These are phyloP conservation scores for Halictus ligatus DNA, from an alignment of 2,888 invertebrate genomes.

Conservation along the genomic window DNA sequence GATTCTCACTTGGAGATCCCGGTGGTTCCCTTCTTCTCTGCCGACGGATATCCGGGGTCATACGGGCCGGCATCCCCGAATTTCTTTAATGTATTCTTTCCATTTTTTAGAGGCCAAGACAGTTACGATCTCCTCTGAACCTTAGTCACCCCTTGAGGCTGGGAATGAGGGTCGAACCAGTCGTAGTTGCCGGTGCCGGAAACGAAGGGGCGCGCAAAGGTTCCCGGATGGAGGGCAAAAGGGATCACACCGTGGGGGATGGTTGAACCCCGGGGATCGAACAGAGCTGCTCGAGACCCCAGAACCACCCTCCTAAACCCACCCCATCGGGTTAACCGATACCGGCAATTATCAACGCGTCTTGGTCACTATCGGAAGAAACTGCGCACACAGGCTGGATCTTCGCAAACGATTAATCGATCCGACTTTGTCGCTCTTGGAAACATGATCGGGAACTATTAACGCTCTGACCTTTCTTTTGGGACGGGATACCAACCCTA, in stretches of 20 bases:
- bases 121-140: constrained; percentile 70
- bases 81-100: constrained; percentile 72
- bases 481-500: not conserved
- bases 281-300: constrained; percentile 69
- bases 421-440: not conserved
- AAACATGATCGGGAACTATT: constrained; percentile 18
- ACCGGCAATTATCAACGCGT: constrained; percentile 84
- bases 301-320: constrained; percentile 67
- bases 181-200: constrained; percentile 73
- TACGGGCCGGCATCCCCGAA: constrained; percentile 43
- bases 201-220: constrained; percentile 82
- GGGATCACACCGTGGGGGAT: constrained; percentile 73
- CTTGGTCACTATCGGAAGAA: constrained; percentile 72
- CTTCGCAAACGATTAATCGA: constrained; percentile 41
- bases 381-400: constrained; percentile 7
- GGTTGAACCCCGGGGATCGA: constrained; percentile 55
- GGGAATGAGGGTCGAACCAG: constrained; percentile 71
- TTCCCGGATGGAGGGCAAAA: constrained; percentile 78
- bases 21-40: not conserved
- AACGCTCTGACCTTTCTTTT: not conserved
- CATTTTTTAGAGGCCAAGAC: constrained; percentile 71
- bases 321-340: constrained; percentile 81
- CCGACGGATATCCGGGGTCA: constrained; percentile 59
- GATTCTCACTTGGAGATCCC: constrained; percentile 34
- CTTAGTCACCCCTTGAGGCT: constrained; percentile 72